Evolutionary conservation across 2,113 vertebrate species (phyloP).

Genomic region (Platysternon megacephalum): DNA sequence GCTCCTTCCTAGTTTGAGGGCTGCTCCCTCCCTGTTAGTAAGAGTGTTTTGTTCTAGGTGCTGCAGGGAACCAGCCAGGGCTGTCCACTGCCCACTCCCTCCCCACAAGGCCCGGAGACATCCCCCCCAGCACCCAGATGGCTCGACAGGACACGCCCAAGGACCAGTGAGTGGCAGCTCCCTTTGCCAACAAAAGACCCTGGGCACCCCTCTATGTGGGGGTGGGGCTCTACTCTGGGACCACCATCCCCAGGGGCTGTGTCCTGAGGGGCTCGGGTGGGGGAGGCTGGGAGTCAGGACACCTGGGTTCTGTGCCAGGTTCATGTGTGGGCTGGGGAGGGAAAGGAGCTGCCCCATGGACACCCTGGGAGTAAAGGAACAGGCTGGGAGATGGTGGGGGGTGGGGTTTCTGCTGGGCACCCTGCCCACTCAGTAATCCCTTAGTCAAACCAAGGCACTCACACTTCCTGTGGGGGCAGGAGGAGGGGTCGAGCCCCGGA

Average conservation of each 20-base stretch:
- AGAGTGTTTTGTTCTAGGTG: rapidly evolving
- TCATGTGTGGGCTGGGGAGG: background rate
- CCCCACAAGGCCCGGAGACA: too few relatives aligned
- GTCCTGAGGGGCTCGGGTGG: background rate
- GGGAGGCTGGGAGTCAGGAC: background rate
- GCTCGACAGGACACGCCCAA: background rate
- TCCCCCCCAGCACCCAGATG: background rate
- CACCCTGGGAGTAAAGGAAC: background rate
- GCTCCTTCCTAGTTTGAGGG: rapidly evolving
- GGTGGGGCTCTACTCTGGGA: background rate
- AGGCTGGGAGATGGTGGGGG: background rate
- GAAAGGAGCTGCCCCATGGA: background rate
- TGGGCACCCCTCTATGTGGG: background rate
- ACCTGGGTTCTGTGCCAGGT: background rate
- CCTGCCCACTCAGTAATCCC: background rate
- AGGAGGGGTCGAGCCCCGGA: background rate
- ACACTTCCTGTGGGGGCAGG: background rate
- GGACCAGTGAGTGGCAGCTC: background rate
- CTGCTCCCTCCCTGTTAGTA: rapidly evolving
- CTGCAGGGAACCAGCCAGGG: background rate
- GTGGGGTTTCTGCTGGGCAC: background rate
- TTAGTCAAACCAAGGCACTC: constrained; percentile 1
- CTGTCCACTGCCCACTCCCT: background rate
- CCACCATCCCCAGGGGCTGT: background rate
- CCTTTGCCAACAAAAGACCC: background rate